Evolutionary conservation across 2,113 vertebrate genomes (phyloP).

Genomic region (Mandrillus leucophaeus): DNA sequence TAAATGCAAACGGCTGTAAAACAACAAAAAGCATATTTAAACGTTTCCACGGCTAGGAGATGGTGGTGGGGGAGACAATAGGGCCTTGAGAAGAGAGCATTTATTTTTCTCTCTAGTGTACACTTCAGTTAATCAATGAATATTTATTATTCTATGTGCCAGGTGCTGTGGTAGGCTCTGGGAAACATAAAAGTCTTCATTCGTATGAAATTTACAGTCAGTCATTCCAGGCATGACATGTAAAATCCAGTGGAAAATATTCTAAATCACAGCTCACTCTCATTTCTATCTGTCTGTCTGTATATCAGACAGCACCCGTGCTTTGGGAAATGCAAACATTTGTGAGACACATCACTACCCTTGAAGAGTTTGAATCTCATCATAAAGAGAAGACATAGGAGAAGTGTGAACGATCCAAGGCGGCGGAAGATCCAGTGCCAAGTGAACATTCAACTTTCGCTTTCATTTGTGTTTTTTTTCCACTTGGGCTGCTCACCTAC

Average conservation of each 20-base stretch:
- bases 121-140: constrained; percentile 17
- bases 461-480: not conserved
- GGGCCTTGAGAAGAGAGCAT: constrained; percentile 42
- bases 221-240: not conserved
- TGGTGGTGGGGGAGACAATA: not conserved
- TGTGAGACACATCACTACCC: not conserved
- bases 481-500: not conserved
- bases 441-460: not conserved
- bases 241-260: not conserved
- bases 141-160: not conserved
- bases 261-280: not conserved
- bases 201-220: not conserved
- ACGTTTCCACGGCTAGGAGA: constrained; percentile 55
- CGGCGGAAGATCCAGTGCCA: not conserved
- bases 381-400: not conserved
- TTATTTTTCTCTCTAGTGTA: not conserved
- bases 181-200: not conserved
- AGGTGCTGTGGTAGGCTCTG: not conserved
- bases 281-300: not conserved
- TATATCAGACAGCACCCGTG: not conserved
- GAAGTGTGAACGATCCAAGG: not conserved
- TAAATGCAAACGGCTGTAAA: constrained; percentile 75
- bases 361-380: not conserved
- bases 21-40: constrained; percentile 69
- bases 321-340: not conserved